These are phyloP conservation scores for Stegastes partitus DNA, from an alignment of 2,113 vertebrate genomes.

Conservation along the genomic window DNA sequence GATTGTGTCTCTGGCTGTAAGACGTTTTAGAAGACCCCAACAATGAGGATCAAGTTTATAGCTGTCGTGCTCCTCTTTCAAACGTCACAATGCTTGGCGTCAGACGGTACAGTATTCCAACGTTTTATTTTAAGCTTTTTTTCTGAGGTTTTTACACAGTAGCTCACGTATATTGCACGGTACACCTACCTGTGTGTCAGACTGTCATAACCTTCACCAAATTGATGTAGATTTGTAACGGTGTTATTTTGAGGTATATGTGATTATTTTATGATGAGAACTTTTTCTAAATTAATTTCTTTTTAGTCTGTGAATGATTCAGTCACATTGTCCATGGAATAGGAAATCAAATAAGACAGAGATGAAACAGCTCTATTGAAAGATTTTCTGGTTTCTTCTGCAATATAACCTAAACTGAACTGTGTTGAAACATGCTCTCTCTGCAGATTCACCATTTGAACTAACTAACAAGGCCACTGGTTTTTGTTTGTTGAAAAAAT, in stretches of 20 bases:
- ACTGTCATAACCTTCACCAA: no score
- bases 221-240: no score
- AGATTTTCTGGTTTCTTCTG: no score
- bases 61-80: constrained; percentile 56
- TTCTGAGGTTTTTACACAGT: no score
- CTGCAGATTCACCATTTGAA: constrained; percentile 55
- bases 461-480: constrained; percentile 38
- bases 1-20: background rate
- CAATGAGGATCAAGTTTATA: constrained; percentile 26
- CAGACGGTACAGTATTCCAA: constrained; percentile 53
- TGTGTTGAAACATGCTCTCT: background rate
- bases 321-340: no score
- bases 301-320: no score
- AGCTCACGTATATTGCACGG: background rate
- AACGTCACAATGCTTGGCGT: constrained; percentile 45
- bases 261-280: no score
- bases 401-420: background rate
- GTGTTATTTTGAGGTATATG: no score
- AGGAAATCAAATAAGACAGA: no score
- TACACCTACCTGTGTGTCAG: no score
- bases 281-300: no score
- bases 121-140: background rate
- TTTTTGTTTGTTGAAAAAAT: constrained; percentile 33
- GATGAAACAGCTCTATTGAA: no score
- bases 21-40: background rate